A percentile compares a stretch with the other conserved stretches of the same genome.
These are phyloP conservation scores for Protobothrops mucrosquamatus DNA, from an alignment of 2,113 vertebrate species.

Conservation along the genomic window DNA sequence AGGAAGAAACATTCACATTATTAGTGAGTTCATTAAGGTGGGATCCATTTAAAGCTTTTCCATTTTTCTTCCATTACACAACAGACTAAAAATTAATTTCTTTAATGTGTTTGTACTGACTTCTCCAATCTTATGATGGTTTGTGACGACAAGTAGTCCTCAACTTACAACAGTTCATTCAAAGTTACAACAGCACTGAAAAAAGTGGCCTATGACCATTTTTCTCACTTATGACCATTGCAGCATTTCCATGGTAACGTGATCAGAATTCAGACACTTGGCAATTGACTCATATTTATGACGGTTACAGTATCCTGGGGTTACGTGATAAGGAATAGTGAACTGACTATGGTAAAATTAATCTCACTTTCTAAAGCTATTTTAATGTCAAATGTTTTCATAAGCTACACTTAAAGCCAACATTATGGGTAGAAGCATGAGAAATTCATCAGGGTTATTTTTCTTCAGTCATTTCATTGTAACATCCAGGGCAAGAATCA, in stretches of 20 bases:
- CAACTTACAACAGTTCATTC: too few relatives aligned
- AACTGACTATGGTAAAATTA: neutral
- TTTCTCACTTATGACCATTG: too few relatives aligned
- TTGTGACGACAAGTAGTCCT: neutral
- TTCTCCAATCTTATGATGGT: neutral
- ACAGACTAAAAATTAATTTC: neutral
- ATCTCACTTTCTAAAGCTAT: neutral
- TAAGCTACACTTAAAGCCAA: constrained; percentile 1
- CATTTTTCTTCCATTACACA: neutral
- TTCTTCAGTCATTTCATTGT: constrained; percentile 6
- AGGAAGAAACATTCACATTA: neutral
- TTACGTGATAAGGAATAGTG: neutral
- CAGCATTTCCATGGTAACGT: too few relatives aligned
- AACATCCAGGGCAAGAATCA: constrained; percentile 19
- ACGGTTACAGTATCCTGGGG: neutral
- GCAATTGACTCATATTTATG: too few relatives aligned
- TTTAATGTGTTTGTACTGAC: neutral
- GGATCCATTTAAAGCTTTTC: neutral
- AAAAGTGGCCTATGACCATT: too few relatives aligned
- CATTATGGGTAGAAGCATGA: neutral
- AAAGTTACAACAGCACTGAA: too few relatives aligned
- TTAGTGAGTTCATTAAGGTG: neutral
- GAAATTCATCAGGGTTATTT: neutral
- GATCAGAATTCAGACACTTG: too few relatives aligned
- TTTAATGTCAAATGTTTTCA: neutral